A percentile compares a stretch with the other conserved stretches of the same genome.
These are phyloP conservation scores for Clunio marinus DNA, from an alignment of 2,888 invertebrate species.

Conservation along the genomic window DNA sequence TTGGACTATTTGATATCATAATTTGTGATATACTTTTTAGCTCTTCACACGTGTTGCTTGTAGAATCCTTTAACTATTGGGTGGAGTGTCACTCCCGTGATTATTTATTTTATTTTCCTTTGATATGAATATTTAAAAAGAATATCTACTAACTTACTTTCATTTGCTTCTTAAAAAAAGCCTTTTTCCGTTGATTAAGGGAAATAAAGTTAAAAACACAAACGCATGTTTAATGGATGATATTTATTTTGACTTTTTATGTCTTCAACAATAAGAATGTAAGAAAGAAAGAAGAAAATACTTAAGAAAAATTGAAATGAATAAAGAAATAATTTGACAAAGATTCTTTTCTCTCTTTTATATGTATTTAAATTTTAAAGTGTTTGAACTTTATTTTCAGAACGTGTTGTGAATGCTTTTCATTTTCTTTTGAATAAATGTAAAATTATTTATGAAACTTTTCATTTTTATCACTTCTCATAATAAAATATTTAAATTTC, in stretches of 20 bases:
- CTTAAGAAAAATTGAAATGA: background rate
- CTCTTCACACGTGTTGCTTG: background rate
- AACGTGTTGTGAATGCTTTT: too few species aligned
- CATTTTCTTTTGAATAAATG: too few species aligned
- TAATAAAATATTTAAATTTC: too few species aligned
- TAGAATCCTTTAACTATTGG: background rate
- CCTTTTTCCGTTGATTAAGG: too few species aligned
- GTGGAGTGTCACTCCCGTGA: background rate
- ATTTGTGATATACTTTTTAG: conserved; percentile 41
- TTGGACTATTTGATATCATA: conserved; percentile 77
- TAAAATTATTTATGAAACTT: too few species aligned
- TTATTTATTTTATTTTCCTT: background rate
- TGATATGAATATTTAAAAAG: too few species aligned
- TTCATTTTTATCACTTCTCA: too few species aligned
- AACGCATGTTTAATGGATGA: background rate
- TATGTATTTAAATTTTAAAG: too few species aligned
- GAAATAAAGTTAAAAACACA: background rate
- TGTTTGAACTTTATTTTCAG: too few species aligned
- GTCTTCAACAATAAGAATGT: background rate
- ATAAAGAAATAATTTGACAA: background rate
- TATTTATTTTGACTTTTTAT: conserved; percentile 10
- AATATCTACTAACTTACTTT: too few species aligned
- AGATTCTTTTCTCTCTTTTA: too few species aligned
- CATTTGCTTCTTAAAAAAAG: too few species aligned
- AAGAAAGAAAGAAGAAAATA: background rate